Conservation (phyloP, 2,888 invertebrate genomes). For the Steromphala cineraria region DNA sequence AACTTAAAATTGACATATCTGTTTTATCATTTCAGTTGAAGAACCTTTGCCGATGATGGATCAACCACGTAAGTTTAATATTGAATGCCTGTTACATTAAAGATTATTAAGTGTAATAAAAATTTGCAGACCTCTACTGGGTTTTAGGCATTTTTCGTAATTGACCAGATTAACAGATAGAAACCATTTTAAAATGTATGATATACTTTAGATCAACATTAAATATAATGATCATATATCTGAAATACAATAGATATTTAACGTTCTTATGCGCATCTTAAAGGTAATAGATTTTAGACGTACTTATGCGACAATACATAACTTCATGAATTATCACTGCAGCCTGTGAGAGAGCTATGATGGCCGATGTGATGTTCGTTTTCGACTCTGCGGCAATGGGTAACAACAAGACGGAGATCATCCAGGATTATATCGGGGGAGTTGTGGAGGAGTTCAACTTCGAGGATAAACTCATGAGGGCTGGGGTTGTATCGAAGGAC, state of each 20-base stretch:
- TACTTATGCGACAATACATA: too few relatives aligned
- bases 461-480: slow-evolving; percentile 50
- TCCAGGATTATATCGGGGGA: slow-evolving; percentile 51
- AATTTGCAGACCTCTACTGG: too few relatives aligned
- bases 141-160: too few relatives aligned
- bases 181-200: too few relatives aligned
- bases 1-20: slow-evolving; percentile 13
- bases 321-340: not conserved
- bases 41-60: not conserved
- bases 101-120: too few relatives aligned
- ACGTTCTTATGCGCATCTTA: too few relatives aligned
- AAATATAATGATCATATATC: too few relatives aligned
- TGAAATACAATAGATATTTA: too few relatives aligned
- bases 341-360: slow-evolving; percentile 40
- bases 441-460: slow-evolving; percentile 53
- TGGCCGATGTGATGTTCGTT: slow-evolving; percentile 64
- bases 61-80: not conserved
- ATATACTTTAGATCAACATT: too few relatives aligned
- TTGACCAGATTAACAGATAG: too few relatives aligned
- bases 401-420: slow-evolving; percentile 24
- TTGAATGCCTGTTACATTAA: not conserved
- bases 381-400: slow-evolving; percentile 52
- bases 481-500: slow-evolving; percentile 54
- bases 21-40: not conserved
- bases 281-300: too few relatives aligned